phyloP scores from a whole-genome alignment of 2,888 invertebrate genomes.

The Idaea aversata region DNA sequence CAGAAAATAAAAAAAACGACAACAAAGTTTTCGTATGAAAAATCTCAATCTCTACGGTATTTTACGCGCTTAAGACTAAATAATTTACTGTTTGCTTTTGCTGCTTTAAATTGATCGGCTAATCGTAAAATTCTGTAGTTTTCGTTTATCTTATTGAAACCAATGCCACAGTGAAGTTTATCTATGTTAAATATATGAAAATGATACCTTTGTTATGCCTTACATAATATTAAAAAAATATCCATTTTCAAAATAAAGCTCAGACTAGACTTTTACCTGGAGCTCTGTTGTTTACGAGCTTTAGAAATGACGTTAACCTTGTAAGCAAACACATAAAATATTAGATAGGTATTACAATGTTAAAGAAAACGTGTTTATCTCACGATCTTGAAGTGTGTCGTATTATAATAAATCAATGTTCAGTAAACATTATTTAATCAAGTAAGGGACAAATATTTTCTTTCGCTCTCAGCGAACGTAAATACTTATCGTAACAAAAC shows the following conservation, averaged over 20 bases:
- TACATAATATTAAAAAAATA: no score
- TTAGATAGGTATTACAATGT: neutral
- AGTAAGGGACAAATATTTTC: neutral
- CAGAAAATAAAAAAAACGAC: no score
- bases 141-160: no score
- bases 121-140: no score
- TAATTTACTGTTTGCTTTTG: no score
- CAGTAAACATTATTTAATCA: constrained; percentile 5
- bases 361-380: constrained; percentile 3
- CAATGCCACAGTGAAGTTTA: no score
- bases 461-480: neutral
- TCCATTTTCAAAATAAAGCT: neutral
- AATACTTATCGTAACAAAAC: neutral
- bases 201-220: no score
- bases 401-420: constrained; percentile 3
- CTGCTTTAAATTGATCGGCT: no score
- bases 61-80: no score
- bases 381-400: neutral
- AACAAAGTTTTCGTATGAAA: no score
- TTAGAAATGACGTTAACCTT: neutral
- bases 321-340: neutral
- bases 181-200: no score
- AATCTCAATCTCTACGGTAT: no score
- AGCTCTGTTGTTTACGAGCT: neutral
- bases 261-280: neutral